Conservation (phyloP, 2,113 vertebrate genomes). For the Poecile atricapillus region DNA sequence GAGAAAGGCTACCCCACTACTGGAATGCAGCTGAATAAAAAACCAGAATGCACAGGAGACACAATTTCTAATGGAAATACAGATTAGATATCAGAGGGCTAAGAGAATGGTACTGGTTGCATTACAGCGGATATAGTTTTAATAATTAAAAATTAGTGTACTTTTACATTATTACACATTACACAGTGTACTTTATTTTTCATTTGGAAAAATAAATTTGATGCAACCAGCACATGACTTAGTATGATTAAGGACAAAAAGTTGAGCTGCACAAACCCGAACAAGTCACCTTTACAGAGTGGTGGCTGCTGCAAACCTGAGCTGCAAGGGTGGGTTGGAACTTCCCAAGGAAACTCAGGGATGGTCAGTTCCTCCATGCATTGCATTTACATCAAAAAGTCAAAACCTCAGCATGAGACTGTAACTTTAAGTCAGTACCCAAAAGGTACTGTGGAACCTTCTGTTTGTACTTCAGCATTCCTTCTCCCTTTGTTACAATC, state of each 20-base stretch:
- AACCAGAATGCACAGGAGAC: background rate
- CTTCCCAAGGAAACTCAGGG: background rate
- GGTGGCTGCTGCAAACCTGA: background rate
- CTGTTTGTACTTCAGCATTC: background rate
- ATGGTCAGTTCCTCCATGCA: accelerated
- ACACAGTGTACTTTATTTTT: background rate
- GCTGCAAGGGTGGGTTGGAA: background rate
- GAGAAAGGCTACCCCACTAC: background rate
- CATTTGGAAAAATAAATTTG: background rate
- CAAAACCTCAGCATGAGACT: background rate
- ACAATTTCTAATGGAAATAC: background rate
- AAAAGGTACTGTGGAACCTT: background rate
- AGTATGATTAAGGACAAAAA: background rate
- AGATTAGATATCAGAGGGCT: background rate
- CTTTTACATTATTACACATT: background rate
- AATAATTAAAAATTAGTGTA: background rate
- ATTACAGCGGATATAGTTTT: background rate
- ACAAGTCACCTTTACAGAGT: background rate
- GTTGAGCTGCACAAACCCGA: background rate
- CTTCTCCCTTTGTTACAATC: background rate
- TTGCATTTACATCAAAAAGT: background rate
- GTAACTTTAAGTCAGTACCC: background rate
- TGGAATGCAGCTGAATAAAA: background rate
- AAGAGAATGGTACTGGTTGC: background rate
- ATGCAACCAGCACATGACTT: accelerated